A percentile compares a stretch with the other conserved stretches of the same genome.
Conservation (phyloP, 2,888 invertebrate genomes). For the Oligia strigilis region DNA sequence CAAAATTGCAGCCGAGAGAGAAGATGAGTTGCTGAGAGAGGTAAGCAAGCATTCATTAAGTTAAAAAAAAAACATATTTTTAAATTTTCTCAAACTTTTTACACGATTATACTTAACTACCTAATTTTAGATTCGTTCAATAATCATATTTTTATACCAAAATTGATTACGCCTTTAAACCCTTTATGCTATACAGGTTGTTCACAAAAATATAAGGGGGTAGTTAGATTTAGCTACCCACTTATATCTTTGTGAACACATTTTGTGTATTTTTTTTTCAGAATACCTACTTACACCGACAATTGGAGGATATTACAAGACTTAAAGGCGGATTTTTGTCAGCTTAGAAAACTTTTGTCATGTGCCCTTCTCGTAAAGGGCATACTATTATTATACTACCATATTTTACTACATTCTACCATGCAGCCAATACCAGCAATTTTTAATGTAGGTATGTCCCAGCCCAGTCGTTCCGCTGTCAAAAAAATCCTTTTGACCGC, state of each 20-base stretch:
- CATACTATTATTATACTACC: background rate
- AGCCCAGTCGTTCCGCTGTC: background rate
- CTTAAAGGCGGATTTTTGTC: conserved; percentile 78
- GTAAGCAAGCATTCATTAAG: conserved; percentile 77
- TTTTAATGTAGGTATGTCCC: too few relatives aligned
- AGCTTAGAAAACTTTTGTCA: conserved; percentile 66
- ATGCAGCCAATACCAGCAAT: background rate
- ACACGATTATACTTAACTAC: too few relatives aligned
- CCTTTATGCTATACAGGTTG: background rate
- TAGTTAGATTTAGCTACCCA: background rate
- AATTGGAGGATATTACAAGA: conserved; percentile 78
- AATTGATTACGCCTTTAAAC: background rate
- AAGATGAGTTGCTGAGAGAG: conserved; percentile 90
- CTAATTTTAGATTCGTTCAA: background rate
- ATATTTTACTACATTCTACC: background rate
- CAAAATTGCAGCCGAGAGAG: conserved; percentile 91
- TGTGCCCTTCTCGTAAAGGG: background rate
- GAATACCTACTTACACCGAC: conserved; percentile 80
- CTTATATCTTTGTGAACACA: too few relatives aligned
- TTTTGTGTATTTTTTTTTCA: conserved; percentile 70
- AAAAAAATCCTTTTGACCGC: too few relatives aligned
- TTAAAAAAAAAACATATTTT: background rate
- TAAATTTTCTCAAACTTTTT: too few relatives aligned
- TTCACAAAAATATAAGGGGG: background rate
- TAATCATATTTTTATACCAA: background rate